Conservation (phyloP, 2,888 invertebrate genomes). For the Lasioglossum figueresi region DNA sequence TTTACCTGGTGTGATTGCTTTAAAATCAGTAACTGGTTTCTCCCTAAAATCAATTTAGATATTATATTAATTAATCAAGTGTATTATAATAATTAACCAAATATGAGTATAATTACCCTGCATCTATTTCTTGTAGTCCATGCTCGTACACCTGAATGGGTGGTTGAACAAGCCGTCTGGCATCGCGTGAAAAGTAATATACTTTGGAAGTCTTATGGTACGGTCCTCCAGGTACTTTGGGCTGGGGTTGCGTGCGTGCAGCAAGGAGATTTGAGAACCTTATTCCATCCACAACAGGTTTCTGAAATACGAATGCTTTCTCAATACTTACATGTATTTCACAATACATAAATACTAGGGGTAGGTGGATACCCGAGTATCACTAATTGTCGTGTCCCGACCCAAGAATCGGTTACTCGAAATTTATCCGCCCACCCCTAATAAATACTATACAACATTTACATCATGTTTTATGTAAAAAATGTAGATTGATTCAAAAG, state of each 20-base stretch:
- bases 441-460: neutral
- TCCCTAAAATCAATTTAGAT: constrained; percentile 29
- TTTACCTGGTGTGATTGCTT: neutral
- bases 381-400: too few species aligned
- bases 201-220: constrained; percentile 91
- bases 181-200: constrained; percentile 94
- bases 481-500: neutral
- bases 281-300: neutral
- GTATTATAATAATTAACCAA: neutral
- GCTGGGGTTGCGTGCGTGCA: constrained; percentile 92
- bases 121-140: constrained; percentile 79
- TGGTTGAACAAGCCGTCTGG: constrained; percentile 90
- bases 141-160: constrained; percentile 86
- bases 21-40: neutral
- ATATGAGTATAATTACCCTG: constrained; percentile 83
- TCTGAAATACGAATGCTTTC: constrained; percentile 38
- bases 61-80: neutral
- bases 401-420: too few species aligned
- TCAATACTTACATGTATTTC: too few species aligned
- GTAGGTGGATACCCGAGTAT: too few species aligned
- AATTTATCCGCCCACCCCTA: too few species aligned
- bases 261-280: constrained; percentile 89
- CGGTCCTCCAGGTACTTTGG: constrained; percentile 92
- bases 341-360: too few species aligned
- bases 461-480: neutral